Evolutionary conservation across 2,797 vertebrate genomes (phyloP).

Genomic region (Linurgus olivaceus): DNA sequence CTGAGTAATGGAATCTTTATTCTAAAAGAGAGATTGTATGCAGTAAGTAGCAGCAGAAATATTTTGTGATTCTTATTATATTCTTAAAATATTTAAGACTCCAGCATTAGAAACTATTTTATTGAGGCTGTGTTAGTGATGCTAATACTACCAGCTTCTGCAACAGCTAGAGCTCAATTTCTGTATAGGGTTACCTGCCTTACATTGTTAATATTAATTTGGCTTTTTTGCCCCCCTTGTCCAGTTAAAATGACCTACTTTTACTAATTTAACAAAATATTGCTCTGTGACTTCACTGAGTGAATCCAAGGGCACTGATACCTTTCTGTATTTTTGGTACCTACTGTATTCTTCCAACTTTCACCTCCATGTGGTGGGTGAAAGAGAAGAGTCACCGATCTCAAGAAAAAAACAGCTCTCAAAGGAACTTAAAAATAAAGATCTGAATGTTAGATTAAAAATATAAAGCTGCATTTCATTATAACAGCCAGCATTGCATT

Average conservation of each 20-base stretch:
- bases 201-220: neutral
- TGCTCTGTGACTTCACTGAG: neutral
- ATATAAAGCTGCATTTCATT: neutral
- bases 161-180: neutral
- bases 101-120: neutral
- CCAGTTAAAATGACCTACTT: neutral
- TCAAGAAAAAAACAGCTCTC: neutral
- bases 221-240: rapidly evolving
- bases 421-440: neutral
- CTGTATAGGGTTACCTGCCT: neutral
- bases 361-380: neutral
- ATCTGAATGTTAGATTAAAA: neutral
- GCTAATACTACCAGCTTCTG: neutral
- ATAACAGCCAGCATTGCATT: neutral
- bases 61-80: neutral
- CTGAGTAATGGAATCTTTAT: neutral
- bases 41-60: neutral
- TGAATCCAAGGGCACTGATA: neutral
- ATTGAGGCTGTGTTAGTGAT: neutral
- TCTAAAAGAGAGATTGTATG: neutral
- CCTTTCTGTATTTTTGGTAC: neutral
- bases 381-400: neutral
- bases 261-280: neutral
- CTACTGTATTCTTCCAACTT: neutral
- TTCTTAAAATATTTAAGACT: neutral